Percentiles rank a stretch among this genome's conserved stretches.
phyloP scores from a whole-genome alignment of 1,140 invertebrate genomes.

The Panonychus citri region DNA sequence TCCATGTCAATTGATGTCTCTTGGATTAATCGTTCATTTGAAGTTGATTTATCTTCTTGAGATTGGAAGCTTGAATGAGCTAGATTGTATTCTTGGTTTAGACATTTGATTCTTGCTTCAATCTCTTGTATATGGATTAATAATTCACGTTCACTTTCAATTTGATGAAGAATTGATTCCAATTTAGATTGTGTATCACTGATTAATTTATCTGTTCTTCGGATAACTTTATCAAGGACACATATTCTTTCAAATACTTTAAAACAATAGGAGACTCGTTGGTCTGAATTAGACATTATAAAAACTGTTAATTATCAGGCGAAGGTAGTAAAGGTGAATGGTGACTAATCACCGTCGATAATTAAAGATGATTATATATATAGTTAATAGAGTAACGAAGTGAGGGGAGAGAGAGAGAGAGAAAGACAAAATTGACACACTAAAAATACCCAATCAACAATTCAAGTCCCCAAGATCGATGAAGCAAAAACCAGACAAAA shows the following conservation, averaged over 20 bases:
- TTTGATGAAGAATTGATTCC: constrained; percentile 17
- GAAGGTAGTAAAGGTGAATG: too few relatives aligned
- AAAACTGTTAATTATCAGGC: too few relatives aligned
- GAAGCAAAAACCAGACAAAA: too few relatives aligned
- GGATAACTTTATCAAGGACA: constrained; percentile 31
- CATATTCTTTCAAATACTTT: constrained; percentile 26
- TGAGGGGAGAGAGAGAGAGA: too few relatives aligned
- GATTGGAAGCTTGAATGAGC: constrained; percentile 1
- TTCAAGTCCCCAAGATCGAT: too few relatives aligned
- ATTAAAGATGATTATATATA: too few relatives aligned
- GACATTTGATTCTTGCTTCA: constrained; percentile 18
- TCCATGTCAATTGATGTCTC: constrained; percentile 29
- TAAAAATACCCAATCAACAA: too few relatives aligned
- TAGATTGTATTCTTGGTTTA: constrained; percentile 17
- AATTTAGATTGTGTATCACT: constrained; percentile 29
- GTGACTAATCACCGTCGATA: too few relatives aligned
- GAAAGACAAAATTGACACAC: too few relatives aligned
- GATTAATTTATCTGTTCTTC: constrained; percentile 30
- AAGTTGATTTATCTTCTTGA: constrained; percentile 12
- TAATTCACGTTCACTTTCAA: constrained; percentile 18
- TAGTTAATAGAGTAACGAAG: too few relatives aligned
- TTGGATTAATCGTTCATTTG: constrained; percentile 29
- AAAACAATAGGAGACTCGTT: constrained; percentile 9
- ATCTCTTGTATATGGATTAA: constrained; percentile 3
- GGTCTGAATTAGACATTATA: neutral